Percentiles rank a stretch among this genome's conserved stretches.
Conservation (phyloP, 2,797 vertebrate genomes). For the Poecilia gillii region DNA sequence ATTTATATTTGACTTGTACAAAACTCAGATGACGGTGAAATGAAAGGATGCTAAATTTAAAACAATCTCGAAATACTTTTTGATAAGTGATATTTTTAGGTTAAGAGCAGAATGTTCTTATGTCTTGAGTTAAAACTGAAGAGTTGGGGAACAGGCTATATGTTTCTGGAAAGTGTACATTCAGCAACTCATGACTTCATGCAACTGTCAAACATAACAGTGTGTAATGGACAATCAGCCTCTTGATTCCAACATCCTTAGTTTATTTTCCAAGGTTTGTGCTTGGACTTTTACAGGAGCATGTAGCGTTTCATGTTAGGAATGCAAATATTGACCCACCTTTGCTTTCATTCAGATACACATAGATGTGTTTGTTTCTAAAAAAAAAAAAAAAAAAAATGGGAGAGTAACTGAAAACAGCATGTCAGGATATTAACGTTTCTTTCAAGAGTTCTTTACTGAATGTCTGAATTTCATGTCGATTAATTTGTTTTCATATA, state of each 20-base stretch:
- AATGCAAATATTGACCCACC: constrained; percentile 60
- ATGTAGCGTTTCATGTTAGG: constrained; percentile 37
- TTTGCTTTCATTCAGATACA: constrained; percentile 39
- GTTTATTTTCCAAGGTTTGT: constrained; percentile 51
- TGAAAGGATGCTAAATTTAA: background rate
- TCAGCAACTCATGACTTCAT: constrained; percentile 54
- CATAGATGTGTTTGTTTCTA: constrained; percentile 47
- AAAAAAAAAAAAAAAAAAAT: constrained; percentile 21
- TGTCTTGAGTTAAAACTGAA: constrained; percentile 7
- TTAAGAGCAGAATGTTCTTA: constrained; percentile 6
- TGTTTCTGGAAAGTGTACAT: constrained; percentile 50
- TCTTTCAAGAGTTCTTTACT: constrained; percentile 3
- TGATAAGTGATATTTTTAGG: constrained; percentile 16
- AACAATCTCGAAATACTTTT: constrained; percentile 29
- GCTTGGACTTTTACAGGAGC: constrained; percentile 34
- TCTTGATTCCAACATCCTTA: constrained; percentile 53
- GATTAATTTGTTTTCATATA: background rate
- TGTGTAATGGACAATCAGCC: constrained; percentile 42
- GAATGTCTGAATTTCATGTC: constrained; percentile 5
- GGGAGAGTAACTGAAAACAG: constrained; percentile 28
- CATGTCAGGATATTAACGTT: constrained; percentile 15
- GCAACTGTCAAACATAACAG: constrained; percentile 33
- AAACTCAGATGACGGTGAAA: constrained; percentile 25
- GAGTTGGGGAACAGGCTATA: constrained; percentile 40
- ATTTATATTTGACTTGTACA: background rate